Evolutionary conservation across 2,888 invertebrate genomes (phyloP).

Genomic region (Cistogaster globosa): DNA sequence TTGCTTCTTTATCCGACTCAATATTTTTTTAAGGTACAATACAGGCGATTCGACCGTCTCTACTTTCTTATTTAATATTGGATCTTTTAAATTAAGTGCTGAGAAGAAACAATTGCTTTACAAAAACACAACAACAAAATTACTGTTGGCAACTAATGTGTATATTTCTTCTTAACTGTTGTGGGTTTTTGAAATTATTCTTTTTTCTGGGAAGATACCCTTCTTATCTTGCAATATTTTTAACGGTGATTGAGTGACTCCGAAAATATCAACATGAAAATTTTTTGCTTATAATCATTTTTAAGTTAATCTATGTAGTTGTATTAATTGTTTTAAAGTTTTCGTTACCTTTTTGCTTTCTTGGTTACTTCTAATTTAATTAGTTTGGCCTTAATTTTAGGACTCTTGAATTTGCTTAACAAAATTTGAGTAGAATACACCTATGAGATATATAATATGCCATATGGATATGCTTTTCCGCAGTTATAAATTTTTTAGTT

Average conservation of each 20-base stretch:
- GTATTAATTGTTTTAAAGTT: no score
- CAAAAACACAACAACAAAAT: not conserved
- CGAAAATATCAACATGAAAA: no score
- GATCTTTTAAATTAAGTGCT: constrained; percentile 38
- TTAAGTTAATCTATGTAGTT: no score
- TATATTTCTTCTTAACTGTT: constrained; percentile 34
- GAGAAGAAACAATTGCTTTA: constrained; percentile 36
- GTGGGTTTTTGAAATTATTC: constrained; percentile 31
- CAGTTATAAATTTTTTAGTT: no score
- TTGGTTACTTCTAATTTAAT: no score
- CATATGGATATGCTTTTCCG: no score
- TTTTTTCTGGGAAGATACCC: constrained; percentile 15
- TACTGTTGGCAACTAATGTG: constrained; percentile 32
- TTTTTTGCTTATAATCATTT: no score
- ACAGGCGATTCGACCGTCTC: not conserved
- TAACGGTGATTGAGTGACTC: not conserved
- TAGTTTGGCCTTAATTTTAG: no score
- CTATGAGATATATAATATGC: no score
- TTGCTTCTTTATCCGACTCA: not conserved
- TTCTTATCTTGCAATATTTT: not conserved
- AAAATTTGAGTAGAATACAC: no score
- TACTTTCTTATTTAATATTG: not conserved
- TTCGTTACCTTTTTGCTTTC: no score
- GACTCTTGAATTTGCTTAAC: no score
- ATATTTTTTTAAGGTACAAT: not conserved